Evolutionary conservation across 2,113 vertebrate genomes (phyloP).

Genomic region (Rhabdomys dilectus): DNA sequence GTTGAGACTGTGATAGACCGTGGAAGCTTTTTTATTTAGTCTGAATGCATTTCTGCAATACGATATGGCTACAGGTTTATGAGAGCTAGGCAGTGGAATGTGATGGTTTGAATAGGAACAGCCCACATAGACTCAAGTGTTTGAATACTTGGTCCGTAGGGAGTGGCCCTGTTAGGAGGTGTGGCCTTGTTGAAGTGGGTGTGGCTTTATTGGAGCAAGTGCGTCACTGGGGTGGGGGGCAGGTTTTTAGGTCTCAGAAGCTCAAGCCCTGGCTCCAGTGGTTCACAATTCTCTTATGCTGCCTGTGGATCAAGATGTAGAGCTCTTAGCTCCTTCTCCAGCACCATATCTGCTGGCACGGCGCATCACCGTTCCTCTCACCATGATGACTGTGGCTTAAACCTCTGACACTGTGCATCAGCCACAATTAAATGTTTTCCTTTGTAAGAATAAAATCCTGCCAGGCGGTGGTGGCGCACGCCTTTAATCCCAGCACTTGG

Average conservation of each 20-base stretch:
- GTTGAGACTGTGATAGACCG: not conserved
- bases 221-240: not conserved
- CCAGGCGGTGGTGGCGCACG: too few relatives aligned
- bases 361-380: not conserved
- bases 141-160: not conserved
- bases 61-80: not conserved
- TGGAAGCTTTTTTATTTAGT: not conserved
- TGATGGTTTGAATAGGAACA: not conserved
- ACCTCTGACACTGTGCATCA: not conserved
- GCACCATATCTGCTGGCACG: not conserved
- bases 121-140: not conserved
- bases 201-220: not conserved
- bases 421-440: not conserved
- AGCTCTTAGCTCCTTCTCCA: not conserved
- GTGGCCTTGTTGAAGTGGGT: not conserved
- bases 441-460: not conserved
- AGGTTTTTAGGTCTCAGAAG: not conserved
- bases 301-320: not conserved
- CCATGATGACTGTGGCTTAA: not conserved
- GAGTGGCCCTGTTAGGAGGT: not conserved
- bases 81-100: not conserved
- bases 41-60: not conserved
- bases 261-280: not conserved
- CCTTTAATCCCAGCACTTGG: too few relatives aligned
- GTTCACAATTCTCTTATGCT: not conserved